Evolutionary conservation across 2,113 vertebrate species (phyloP).

Genomic region (Callospermophilus lateralis): DNA sequence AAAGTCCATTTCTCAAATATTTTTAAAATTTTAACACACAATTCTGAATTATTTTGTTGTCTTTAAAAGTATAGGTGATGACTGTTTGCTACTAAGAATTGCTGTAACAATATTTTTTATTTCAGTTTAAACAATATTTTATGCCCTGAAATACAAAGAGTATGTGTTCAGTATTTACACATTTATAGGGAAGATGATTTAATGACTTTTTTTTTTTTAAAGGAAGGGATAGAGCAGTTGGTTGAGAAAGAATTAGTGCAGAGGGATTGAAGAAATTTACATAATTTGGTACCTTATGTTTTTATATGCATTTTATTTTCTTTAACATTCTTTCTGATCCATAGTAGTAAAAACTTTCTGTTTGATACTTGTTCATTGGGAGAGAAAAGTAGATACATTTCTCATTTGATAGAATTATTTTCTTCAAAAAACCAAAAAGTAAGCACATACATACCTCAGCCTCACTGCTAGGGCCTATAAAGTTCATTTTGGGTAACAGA

Average conservation of each 20-base stretch:
- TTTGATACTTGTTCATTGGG: not conserved
- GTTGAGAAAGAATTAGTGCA: not conserved
- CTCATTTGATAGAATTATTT: not conserved
- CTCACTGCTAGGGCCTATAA: not conserved
- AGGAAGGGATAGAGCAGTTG: not conserved
- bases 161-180: not conserved
- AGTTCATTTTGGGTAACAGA: not conserved
- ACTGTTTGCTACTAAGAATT: not conserved
- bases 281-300: not conserved
- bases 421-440: not conserved
- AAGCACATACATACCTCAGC: not conserved
- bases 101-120: not conserved
- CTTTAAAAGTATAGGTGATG: not conserved
- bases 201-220: not conserved
- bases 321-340: not conserved
- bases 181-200: not conserved
- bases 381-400: not conserved
- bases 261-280: not conserved
- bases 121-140: not conserved
- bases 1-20: not conserved
- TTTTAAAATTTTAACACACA: not conserved
- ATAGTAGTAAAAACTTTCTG: not conserved
- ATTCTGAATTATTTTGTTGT: not conserved
- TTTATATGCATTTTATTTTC: not conserved
- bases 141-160: not conserved